These are phyloP conservation scores for Aporophyla lueneburgensis DNA, from an alignment of 2,888 invertebrate genomes.

Conservation along the genomic window DNA sequence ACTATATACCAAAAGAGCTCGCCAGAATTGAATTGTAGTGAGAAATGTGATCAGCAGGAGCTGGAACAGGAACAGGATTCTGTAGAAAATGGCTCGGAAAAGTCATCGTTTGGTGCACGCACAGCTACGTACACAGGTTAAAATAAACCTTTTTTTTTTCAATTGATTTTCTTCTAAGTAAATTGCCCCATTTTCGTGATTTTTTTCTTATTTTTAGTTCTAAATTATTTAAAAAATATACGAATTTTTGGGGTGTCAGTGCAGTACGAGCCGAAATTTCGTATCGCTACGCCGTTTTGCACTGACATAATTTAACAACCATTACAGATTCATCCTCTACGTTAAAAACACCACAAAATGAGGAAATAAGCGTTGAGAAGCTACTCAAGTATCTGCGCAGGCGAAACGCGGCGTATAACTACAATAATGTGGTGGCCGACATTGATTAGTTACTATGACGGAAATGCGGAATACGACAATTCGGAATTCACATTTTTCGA, in stretches of 20 bases:
- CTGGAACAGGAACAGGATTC: slow-evolving; percentile 52
- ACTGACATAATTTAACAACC: slow-evolving; percentile 14
- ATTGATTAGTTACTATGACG: slow-evolving; percentile 71
- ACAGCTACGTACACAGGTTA: slow-evolving; percentile 68
- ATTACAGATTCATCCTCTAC: slow-evolving; percentile 77
- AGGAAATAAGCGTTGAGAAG: slow-evolving; percentile 81
- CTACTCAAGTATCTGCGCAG: slow-evolving; percentile 78
- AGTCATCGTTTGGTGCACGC: slow-evolving; percentile 14
- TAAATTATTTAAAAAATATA: not conserved
- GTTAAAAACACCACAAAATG: slow-evolving; percentile 73
- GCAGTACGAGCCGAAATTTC: not conserved
- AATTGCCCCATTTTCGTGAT: too few relatives aligned
- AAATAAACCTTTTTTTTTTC: slow-evolving; percentile 39
- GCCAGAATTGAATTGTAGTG: slow-evolving; percentile 49
- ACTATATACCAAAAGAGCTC: slow-evolving; percentile 47
- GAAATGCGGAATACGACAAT: slow-evolving; percentile 37
- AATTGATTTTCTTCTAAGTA: not conserved
- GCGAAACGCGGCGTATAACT: slow-evolving; percentile 73
- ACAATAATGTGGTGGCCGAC: slow-evolving; percentile 73
- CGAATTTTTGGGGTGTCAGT: too few relatives aligned
- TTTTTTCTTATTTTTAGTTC: too few relatives aligned
- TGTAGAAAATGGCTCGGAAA: slow-evolving; percentile 49
- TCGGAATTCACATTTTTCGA: not conserved
- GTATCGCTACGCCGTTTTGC: slow-evolving; percentile 23
- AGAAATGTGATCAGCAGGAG: not conserved